Evolutionary conservation across 2,113 vertebrate species (phyloP).

Genomic region (Fulica atra): DNA sequence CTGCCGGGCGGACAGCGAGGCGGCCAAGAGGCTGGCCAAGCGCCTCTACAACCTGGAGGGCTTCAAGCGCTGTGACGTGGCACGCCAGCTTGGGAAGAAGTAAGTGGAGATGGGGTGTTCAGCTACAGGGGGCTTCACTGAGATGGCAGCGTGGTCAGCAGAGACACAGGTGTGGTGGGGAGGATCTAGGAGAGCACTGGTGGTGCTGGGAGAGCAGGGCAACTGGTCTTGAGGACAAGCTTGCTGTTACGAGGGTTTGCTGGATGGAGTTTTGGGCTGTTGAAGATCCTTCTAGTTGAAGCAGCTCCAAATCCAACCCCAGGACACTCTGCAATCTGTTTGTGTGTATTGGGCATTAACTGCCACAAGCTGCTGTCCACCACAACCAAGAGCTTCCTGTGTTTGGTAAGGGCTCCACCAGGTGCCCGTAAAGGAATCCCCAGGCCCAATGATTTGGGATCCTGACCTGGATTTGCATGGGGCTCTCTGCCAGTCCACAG

Average conservation of each 20-base stretch:
- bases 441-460: neutral
- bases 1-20: constrained; percentile 86
- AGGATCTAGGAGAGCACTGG: neutral
- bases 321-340: neutral
- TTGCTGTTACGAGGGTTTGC: neutral
- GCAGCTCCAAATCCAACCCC: neutral
- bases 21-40: constrained; percentile 90
- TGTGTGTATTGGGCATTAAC: neutral
- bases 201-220: neutral
- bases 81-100: constrained; percentile 96
- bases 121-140: neutral
- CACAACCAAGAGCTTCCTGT: neutral
- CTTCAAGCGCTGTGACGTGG: constrained; percentile 95
- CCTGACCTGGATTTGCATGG: neutral
- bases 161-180: neutral
- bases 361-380: neutral
- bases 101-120: constrained; percentile 64
- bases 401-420: neutral
- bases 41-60: constrained; percentile 93
- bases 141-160: neutral
- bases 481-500: neutral
- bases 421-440: neutral
- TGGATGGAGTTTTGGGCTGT: neutral
- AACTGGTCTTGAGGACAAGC: neutral
- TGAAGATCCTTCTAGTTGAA: neutral